Base-by-base conservation (phyloP, 2,888 invertebrate species). In the Entomobrya proxima region DNA sequence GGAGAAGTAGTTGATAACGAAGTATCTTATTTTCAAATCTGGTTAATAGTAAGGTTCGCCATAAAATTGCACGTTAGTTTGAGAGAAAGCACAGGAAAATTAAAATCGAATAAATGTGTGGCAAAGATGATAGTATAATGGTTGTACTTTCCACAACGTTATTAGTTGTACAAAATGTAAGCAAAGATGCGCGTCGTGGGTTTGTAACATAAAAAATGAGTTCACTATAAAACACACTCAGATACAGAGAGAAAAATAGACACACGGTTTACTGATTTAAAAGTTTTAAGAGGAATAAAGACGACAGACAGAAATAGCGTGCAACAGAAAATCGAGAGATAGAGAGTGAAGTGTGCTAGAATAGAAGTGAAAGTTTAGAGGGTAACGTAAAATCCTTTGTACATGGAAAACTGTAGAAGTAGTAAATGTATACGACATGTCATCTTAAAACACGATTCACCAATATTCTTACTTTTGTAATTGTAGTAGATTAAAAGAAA, bases 281-380 rank as follows among this genome's bases (percentile, higher is more conserved):
- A 76, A 76, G n/a, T 50, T 78, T 78, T 58, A 24, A 44, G 67
- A 52, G 64, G 27, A 32, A 64, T 5, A 61, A 24, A 30, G 18
- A 47, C 18, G 58, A 75, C 24, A 75, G 24, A 37, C 27, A 52
- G 52, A 52, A 47, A 58, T 15, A 13, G 2, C n/a, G n/a, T n/a
- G n/a, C n/a, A n/a, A n/a, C 1, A 50, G 47, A 50, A 50, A 74
- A 32, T 11, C 9, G 32, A 61, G 32, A 77, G 75, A 37, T 5
- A 44, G 50, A 72, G 47, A 50, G 9, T 32, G 50, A 27, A 32
- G 15, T n/a, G 18, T 58, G 27, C 40, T 58, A 40, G 27, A n/a
- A n/a, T 50, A 74, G 35, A 74, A 52, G 79, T 83, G 83, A 83
- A 85, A 85, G 85, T 78, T 72, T 79, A 35, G 85, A 85, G 85